Percentiles rank a stretch among this genome's conserved stretches.
Conservation (phyloP, 2,888 invertebrate genomes). For the Nematopogon swammerdamellus region DNA sequence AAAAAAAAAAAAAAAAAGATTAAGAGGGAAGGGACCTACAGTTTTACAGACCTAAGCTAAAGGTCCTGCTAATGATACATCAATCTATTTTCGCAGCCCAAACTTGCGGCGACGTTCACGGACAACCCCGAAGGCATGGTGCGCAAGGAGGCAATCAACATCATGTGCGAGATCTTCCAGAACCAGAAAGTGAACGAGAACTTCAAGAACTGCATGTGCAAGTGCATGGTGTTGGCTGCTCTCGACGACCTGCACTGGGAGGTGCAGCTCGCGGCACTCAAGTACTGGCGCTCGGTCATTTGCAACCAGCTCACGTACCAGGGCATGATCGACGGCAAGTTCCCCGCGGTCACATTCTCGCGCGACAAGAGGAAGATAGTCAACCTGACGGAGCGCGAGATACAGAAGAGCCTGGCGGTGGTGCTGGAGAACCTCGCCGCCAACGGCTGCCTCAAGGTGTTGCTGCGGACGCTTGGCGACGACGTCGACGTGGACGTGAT, state of each 20-base stretch:
- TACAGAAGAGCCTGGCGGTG: conserved; percentile 54
- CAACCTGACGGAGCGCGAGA: conserved; percentile 59
- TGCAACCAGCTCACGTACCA: conserved; percentile 31
- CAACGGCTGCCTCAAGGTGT: conserved; percentile 60
- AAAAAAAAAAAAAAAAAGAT: too few species aligned
- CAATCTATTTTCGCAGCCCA: too few species aligned
- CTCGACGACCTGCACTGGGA: conserved; percentile 71
- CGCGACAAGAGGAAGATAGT: conserved; percentile 70
- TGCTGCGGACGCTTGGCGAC: not conserved
- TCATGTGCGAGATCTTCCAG: conserved; percentile 58
- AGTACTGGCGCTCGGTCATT: conserved; percentile 65
- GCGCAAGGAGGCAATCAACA: conserved; percentile 59
- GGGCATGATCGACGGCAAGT: conserved; percentile 71
- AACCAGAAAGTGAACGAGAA: conserved; percentile 52
- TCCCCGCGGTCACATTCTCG: conserved; percentile 70
- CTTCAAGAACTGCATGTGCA: conserved; percentile 46
- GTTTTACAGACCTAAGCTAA: too few species aligned
- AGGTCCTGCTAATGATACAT: too few species aligned
- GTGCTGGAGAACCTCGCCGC: conserved; percentile 59
- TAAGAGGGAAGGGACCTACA: too few species aligned
- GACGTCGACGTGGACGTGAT: not conserved
- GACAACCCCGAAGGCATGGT: conserved; percentile 69
- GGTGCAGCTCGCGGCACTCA: conserved; percentile 63
- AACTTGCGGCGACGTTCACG: conserved; percentile 21
- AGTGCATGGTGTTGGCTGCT: conserved; percentile 58